Evolutionary conservation across 2,797 vertebrate species (phyloP).

Genomic region (Gymnocypris eckloni): DNA sequence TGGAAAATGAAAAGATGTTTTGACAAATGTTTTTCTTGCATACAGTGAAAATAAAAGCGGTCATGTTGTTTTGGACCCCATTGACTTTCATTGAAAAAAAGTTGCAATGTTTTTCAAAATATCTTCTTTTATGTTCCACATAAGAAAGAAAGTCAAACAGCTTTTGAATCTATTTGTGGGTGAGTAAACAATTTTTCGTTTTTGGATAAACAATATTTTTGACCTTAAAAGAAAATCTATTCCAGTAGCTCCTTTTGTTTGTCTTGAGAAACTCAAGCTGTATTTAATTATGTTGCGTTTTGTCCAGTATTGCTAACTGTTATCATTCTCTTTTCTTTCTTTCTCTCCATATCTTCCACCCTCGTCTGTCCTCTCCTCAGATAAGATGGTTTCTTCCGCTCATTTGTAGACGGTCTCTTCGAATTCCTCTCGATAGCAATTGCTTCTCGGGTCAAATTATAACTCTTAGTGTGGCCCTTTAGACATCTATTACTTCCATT

Average conservation of each 20-base stretch:
- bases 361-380: slow-evolving; percentile 44
- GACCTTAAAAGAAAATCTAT: neutral
- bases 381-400: slow-evolving; percentile 70
- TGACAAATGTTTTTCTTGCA: neutral
- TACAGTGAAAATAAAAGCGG: neutral
- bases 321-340: slow-evolving; percentile 59
- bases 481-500: slow-evolving; percentile 77
- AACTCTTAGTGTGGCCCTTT: slow-evolving; percentile 68
- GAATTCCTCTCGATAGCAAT: slow-evolving; percentile 44
- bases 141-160: neutral
- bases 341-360: slow-evolving; percentile 64
- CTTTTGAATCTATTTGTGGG: neutral
- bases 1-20: neutral
- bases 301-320: neutral
- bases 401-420: slow-evolving; percentile 68
- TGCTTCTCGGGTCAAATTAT: slow-evolving; percentile 53
- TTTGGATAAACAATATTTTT: neutral
- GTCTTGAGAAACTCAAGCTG: slow-evolving; percentile 65
- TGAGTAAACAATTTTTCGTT: neutral
- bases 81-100: neutral
- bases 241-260: slow-evolving; percentile 5
- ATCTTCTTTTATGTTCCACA: neutral
- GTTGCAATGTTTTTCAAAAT: neutral
- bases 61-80: neutral
- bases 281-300: slow-evolving; percentile 70